Base-by-base conservation (phyloP, 2,113 vertebrate species). In the Boulengeromyrus knoepffleri region DNA sequence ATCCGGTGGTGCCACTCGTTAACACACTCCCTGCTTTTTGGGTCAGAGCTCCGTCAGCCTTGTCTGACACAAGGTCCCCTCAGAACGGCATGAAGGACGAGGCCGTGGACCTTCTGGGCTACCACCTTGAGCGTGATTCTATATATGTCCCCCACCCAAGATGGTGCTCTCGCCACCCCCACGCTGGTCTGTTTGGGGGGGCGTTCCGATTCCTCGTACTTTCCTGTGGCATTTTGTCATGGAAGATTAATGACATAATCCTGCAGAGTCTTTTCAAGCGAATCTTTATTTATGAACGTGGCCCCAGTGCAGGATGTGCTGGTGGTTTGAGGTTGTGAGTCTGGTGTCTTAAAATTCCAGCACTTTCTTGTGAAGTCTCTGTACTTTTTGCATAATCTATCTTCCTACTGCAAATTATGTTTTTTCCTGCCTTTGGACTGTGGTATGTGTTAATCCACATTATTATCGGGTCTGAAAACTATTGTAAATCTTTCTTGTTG, bases 241-340 rank as follows among this genome's bases (percentile, higher is more conserved):
- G 74, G 86, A 90, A 83, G 90, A 90, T 84, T 90, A 88, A 90
- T 90, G 90, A 50, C 39, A 88, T 88, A 88, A 88, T 88, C 90
- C 88, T 47, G 39, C 39, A n/a, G 58, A 88, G 86, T 90, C 86
- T 80, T 83, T 74, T 88, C 87, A 90, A 83, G 66, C 77, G 90
- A 88, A 42, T 46, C 86, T 88, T 90, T 90, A 90, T 90, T 87
- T 70, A 83, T 90, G 86, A 90, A 90, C 17, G 53, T 52, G 5
- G 19, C 39, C 21, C 74, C 53, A 50, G 80, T 50, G 83, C 45
- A 47, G 74, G 39, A 88, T 88, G 58, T 58, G 50, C 39, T 83
- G 50, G n/a, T 49, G 77, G 87, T 88, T 31, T 88, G 19, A 84
- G 50, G 31, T 39, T 45, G 70, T 58, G 9, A 52, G 47, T 21